Evolutionary conservation across 1,140 invertebrate species (phyloP).

Genomic region (Periplaneta americana): DNA sequence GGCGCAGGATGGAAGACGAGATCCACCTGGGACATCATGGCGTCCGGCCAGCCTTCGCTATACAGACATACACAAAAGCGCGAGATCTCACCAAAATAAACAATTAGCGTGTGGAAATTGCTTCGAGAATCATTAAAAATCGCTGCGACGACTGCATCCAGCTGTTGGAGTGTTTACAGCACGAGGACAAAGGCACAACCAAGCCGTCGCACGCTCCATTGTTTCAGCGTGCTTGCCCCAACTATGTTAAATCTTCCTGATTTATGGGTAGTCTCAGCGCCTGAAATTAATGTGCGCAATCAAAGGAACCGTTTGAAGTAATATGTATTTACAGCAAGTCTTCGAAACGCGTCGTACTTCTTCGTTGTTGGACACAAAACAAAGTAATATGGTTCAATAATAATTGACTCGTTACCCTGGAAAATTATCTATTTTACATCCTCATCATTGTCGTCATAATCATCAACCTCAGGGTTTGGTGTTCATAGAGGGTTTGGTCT

Average conservation of each 20-base stretch:
- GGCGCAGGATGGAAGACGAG: background rate
- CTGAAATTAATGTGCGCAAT: background rate
- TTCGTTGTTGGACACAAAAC: too few species aligned
- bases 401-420: too few species aligned
- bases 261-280: background rate
- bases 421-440: too few species aligned
- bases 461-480: too few species aligned
- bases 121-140: slow-evolving; percentile 8
- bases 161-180: background rate
- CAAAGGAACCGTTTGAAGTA: too few species aligned
- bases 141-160: slow-evolving; percentile 1
- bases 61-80: background rate
- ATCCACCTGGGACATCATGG: slow-evolving; percentile 8
- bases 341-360: too few species aligned
- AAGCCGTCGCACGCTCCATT: background rate
- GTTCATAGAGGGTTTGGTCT: too few species aligned
- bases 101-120: slow-evolving; percentile 7
- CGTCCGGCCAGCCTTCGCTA: slow-evolving; percentile 2
- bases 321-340: too few species aligned
- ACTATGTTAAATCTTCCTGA: background rate
- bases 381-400: too few species aligned
- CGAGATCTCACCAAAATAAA: slow-evolving; percentile 2
- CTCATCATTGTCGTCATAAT: too few species aligned
- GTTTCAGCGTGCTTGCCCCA: too few species aligned
- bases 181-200: background rate